Conservation (phyloP, 2,888 invertebrate genomes). For the Amiota minor region DNA sequence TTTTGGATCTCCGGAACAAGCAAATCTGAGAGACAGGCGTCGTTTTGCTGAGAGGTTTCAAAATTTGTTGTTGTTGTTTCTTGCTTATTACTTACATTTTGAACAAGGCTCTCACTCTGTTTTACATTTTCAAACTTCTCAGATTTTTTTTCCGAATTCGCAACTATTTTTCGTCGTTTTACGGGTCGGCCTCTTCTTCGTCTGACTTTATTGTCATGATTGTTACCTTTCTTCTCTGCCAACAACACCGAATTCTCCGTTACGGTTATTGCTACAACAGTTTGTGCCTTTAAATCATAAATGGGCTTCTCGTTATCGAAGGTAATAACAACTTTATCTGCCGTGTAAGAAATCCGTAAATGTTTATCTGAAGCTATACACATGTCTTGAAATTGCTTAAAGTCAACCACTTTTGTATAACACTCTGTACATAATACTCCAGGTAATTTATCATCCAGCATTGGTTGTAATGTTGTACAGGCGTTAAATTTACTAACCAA, state of each 20-base stretch:
- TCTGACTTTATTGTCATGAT: not conserved
- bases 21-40: not conserved
- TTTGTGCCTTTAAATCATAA: constrained; percentile 25
- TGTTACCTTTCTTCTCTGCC: not conserved
- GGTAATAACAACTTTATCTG: constrained; percentile 13
- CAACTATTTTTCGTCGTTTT: not conserved
- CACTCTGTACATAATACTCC: not conserved
- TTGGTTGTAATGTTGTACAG: constrained; percentile 1
- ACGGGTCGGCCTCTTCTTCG: not conserved
- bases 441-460: constrained; percentile 3
- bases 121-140: not conserved
- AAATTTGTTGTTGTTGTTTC: not conserved
- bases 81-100: not conserved
- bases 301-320: constrained; percentile 28
- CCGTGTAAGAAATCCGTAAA: constrained; percentile 36
- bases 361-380: constrained; percentile 18
- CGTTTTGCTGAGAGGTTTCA: not conserved
- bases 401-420: not conserved
- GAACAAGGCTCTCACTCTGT: not conserved
- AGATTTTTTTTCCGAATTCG: not conserved
- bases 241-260: not conserved
- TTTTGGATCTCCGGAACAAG: not conserved
- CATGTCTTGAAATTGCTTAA: constrained; percentile 11
- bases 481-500: not conserved
- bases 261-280: not conserved